Conservation (phyloP, 1,140 invertebrate species). For the Scaptomyza hsui region DNA sequence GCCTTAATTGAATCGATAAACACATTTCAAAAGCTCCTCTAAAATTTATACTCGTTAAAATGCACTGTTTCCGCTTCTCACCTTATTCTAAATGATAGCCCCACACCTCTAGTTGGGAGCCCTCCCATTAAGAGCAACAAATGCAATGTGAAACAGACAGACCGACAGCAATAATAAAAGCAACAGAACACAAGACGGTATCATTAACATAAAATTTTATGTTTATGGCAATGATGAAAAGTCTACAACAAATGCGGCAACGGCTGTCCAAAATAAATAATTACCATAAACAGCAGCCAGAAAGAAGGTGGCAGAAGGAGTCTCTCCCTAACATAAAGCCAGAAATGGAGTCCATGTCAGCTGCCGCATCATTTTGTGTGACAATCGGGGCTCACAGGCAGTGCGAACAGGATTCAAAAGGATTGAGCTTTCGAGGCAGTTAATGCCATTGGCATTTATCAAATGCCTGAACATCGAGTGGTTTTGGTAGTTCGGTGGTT, state of each 20-base stretch:
- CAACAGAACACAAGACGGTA: constrained; percentile 47
- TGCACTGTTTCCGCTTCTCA: constrained; percentile 10
- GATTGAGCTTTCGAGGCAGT: constrained; percentile 50
- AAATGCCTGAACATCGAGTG: constrained; percentile 46
- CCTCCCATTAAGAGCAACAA: constrained; percentile 23
- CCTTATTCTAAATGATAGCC: not conserved
- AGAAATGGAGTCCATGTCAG: constrained; percentile 28
- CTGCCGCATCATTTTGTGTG: constrained; percentile 35
- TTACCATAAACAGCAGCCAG: constrained; percentile 78
- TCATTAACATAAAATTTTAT: constrained; percentile 81
- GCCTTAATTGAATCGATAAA: not conserved
- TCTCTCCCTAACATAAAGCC: not conserved
- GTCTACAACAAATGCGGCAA: constrained; percentile 62
- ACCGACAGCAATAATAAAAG: constrained; percentile 53
- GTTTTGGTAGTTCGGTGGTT: too few relatives aligned
- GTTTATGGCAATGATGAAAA: constrained; percentile 77
- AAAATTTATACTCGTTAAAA: constrained; percentile 1
- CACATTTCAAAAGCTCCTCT: not conserved
- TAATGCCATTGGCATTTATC: constrained; percentile 75
- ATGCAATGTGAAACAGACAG: constrained; percentile 58
- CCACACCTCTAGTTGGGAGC: not conserved
- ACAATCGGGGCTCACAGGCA: constrained; percentile 18
- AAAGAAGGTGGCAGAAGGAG: constrained; percentile 1
- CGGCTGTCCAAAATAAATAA: constrained; percentile 81
- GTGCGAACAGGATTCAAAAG: constrained; percentile 28